These are phyloP conservation scores for Ia io DNA, from an alignment of 2,113 vertebrate genomes.

Conservation along the genomic window DNA sequence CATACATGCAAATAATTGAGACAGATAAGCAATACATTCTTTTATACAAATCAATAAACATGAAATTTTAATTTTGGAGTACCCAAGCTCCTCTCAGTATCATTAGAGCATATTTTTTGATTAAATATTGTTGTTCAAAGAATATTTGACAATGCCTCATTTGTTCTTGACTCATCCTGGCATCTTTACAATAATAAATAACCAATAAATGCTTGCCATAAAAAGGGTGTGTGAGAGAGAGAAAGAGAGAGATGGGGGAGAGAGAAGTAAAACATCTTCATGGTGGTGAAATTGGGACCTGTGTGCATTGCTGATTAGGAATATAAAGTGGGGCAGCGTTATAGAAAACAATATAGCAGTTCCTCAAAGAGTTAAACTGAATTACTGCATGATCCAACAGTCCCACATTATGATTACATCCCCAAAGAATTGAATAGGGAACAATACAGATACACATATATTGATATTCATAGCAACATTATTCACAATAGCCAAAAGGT, in stretches of 20 bases:
- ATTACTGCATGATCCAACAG: neutral
- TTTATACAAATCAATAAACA: conserved; percentile 14
- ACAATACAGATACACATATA: neutral
- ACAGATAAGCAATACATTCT: neutral
- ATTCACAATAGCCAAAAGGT: neutral
- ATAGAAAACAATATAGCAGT: neutral
- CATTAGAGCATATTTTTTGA: neutral
- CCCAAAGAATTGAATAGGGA: neutral
- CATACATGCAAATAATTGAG: conserved; percentile 3
- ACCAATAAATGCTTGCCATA: neutral
- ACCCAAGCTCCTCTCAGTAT: neutral
- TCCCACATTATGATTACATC: neutral
- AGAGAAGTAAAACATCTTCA: neutral
- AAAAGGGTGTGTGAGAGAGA: neutral
- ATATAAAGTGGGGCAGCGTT: neutral
- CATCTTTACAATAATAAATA: neutral
- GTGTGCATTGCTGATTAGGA: neutral
- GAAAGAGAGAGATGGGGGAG: neutral
- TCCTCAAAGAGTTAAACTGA: neutral
- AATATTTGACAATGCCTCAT: neutral
- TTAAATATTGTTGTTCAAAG: neutral
- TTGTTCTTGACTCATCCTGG: neutral
- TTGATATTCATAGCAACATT: neutral
- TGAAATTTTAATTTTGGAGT: conserved; percentile 13
- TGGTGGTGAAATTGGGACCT: neutral